phyloP scores from a whole-genome alignment of 1,140 invertebrate genomes.

The Arctopsyche grandis region DNA sequence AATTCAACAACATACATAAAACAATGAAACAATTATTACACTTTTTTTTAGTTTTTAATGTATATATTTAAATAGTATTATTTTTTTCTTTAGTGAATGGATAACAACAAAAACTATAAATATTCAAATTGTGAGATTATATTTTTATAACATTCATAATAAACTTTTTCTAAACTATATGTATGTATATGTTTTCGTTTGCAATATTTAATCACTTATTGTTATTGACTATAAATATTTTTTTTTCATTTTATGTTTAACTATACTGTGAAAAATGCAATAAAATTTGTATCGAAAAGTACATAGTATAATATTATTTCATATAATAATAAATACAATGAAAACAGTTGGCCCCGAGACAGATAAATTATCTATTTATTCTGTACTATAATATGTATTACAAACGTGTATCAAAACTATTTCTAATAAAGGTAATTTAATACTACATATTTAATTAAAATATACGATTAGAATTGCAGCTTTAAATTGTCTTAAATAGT shows the following conservation, averaged over 20 bases:
- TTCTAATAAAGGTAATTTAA: conserved; percentile 3
- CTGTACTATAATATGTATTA: conserved; percentile 25
- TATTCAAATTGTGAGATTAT: too few relatives aligned
- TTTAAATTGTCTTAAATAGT: not conserved
- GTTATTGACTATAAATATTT: too few relatives aligned
- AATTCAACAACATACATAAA: too few relatives aligned
- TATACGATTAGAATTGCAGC: not conserved
- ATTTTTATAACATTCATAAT: too few relatives aligned
- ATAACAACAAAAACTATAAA: too few relatives aligned
- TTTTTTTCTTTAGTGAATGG: too few relatives aligned
- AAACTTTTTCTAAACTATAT: too few relatives aligned
- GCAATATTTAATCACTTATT: not conserved
- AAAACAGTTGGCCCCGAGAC: conserved; percentile 51
- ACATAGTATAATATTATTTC: conserved; percentile 1
- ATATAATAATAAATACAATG: conserved; percentile 22
- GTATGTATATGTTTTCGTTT: not conserved
- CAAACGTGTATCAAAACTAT: conserved; percentile 51
- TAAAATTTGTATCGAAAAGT: conserved; percentile 18
- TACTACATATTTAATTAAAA: not conserved
- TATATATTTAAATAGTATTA: too few relatives aligned
- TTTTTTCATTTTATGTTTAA: not conserved
- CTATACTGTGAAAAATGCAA: conserved; percentile 2
- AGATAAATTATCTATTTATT: conserved; percentile 40
- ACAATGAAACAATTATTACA: too few relatives aligned
- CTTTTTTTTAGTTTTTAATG: too few relatives aligned